Base-by-base conservation (phyloP, 2,113 vertebrate species). In the Centropristis striata region DNA sequence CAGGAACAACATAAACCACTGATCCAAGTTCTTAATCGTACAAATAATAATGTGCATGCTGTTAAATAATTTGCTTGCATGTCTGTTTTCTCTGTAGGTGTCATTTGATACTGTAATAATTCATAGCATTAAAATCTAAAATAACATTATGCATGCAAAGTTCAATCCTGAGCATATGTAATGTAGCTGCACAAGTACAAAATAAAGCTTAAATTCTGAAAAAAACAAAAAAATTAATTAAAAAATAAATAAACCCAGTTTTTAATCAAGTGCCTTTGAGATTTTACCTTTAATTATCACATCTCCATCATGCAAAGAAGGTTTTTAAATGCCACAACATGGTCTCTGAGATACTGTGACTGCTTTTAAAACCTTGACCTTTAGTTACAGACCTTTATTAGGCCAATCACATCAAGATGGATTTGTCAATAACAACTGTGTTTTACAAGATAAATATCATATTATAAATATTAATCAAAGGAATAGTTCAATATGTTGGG, bases 241-340 rank as follows among this genome's bases (percentile, higher is more conserved):
- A n/a, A n/a, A n/a, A n/a, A n/a, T n/a, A n/a, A n/a, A n/a, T n/a
- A n/a, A n/a, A n/a, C n/a, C n/a, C n/a, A n/a, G n/a, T n/a, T n/a
- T n/a, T n/a, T n/a, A n/a, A 46, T 71, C 47, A 36, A 68, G 46
- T 37, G 44, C 32, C 10, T 58, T 58, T 59, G 11, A 64, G 74
- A 68, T 53, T 2, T 71, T 44, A 54, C 70, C 53, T 84, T 72
- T 78, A 50, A 60, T 67, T 36, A 71, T 9, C 21, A 32, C n/a
- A 8, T 55, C 32, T 61, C 39, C 1, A 44, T 68, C 36, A 47
- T 55, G 47, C 36, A 77, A 76, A 75, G 54, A 44, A 18, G 8
- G 21, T 46, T 42, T 63, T 57, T 57, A 66, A 77, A 83, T 83
- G 46, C 39, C 67, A 71, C 10, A 1, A 28, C 37, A 61, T 50